Evolutionary conservation across 2,113 vertebrate genomes (phyloP).

Genomic region (Coturnix japonica): DNA sequence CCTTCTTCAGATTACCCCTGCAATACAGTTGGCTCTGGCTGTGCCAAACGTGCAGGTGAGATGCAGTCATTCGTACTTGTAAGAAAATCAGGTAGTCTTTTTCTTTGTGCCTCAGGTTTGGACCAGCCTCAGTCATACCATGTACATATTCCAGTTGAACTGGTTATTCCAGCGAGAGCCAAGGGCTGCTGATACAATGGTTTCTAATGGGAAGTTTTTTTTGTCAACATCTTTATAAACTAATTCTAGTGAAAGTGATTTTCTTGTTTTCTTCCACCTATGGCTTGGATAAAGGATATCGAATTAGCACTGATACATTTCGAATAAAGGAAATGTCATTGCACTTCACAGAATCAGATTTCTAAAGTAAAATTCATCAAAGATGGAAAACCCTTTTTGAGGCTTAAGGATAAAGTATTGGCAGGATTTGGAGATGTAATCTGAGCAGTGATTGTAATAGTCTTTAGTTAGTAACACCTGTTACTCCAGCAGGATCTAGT

Average conservation of each 20-base stretch:
- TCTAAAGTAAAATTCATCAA: neutral
- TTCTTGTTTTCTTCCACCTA: neutral
- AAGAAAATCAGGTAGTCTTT: neutral
- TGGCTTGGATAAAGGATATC: neutral
- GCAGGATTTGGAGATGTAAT: neutral
- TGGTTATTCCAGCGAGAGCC: constrained; percentile 27
- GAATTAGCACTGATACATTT: neutral
- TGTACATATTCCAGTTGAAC: constrained; percentile 22
- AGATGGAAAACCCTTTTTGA: neutral
- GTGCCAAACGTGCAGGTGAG: neutral
- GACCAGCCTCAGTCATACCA: neutral
- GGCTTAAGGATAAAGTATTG: neutral
- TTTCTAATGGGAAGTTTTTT: neutral
- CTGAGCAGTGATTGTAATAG: neutral
- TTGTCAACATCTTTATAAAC: neutral
- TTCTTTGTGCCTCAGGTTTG: neutral
- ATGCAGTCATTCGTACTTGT: neutral
- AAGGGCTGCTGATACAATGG: neutral
- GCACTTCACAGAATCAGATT: neutral
- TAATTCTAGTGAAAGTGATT: neutral
- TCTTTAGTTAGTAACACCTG: neutral
- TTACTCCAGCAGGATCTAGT: neutral
- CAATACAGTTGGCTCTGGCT: neutral
- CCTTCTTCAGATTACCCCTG: neutral
- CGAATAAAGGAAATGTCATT: neutral